Base-by-base conservation (phyloP, 2,113 vertebrate genomes). In the Tenrec ecaudatus region DNA sequence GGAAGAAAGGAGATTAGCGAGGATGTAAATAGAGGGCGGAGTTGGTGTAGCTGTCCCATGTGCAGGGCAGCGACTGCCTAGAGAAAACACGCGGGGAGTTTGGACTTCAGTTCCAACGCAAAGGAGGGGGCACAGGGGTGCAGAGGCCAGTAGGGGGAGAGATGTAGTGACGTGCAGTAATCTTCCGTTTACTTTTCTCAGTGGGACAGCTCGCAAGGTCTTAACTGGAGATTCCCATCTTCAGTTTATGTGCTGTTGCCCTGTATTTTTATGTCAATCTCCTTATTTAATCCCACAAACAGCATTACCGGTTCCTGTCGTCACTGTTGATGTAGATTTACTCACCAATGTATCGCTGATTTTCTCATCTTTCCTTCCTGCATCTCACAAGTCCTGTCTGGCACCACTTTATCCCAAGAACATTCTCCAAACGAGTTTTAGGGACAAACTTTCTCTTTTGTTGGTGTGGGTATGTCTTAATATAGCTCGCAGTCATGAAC, bases 381-480 rank as follows among this genome's bases (percentile, higher is more conserved):
- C 16, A 73, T 80, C 25, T 79, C 16, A 76, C 23, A 77, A 33
- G 14, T 80, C 76, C 40, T 23, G 20, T 3, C 38, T 60, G 25
- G 10, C 33, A 79, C 78, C 71, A 68, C 20, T 58, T 87, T 10
- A 81, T 77, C 62, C 17, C 71, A 57, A 85, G 40, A 69, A 78
- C 0, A 8, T 36, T 57, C 31, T 82, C 92, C 76, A 69, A 4
- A 78, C 73, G 57, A 40, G 19, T n/a, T 77, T 78, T 90, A 40
- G 23, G n/a, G 16, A 85, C 57, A 86, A 81, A 43, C 36, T 38
- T 38, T 91, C 23, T 36, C 86, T 81, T 94, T 73, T 38, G 17
- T 88, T 94, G 77, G 58, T 83, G 82, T 90, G 75, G 29, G 19
- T 33, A 47, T 31, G 16, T 88, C 40, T 92, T 90, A 84, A 22